Evolutionary conservation across 1,140 invertebrate genomes (phyloP).

Genomic region (Helicorthomorpha holstii): DNA sequence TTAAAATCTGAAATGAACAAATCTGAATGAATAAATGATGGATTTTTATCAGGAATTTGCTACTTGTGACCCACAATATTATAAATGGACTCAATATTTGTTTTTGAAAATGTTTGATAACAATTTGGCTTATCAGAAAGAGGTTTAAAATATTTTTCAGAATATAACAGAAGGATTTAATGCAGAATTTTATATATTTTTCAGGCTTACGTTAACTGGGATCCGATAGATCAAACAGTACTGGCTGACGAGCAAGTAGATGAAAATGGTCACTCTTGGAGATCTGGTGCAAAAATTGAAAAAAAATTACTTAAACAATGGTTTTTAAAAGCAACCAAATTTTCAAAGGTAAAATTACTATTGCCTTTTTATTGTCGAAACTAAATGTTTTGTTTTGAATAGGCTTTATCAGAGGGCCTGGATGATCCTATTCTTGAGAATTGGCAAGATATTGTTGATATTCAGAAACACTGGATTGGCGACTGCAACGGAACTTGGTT

Average conservation of each 20-base stretch:
- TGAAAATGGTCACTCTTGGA: slow-evolving; percentile 76
- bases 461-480: slow-evolving; percentile 94
- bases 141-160: slow-evolving; percentile 32
- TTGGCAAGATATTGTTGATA: slow-evolving; percentile 64
- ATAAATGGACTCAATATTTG: slow-evolving; percentile 82
- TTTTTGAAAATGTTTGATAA: slow-evolving; percentile 78
- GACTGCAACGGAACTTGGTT: slow-evolving; percentile 66
- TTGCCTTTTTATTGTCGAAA: neutral
- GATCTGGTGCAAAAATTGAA: slow-evolving; percentile 89
- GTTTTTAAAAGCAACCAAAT: slow-evolving; percentile 84
- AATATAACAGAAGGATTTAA: neutral
- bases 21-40: no score
- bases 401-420: slow-evolving; percentile 48
- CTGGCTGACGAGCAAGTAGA: slow-evolving; percentile 97
- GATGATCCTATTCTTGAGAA: slow-evolving; percentile 34
- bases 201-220: slow-evolving; percentile 88
- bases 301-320: slow-evolving; percentile 80
- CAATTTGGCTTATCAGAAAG: slow-evolving; percentile 69
- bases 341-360: slow-evolving; percentile 46
- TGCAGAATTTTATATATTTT: slow-evolving; percentile 5
- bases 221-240: slow-evolving; percentile 94
- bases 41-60: slow-evolving; percentile 28
- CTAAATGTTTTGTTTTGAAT: slow-evolving; percentile 11
- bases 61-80: slow-evolving; percentile 36
- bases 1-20: no score